Evolutionary conservation across 2,797 vertebrate genomes (phyloP).

Genomic region (Pachyuromys duprasi): DNA sequence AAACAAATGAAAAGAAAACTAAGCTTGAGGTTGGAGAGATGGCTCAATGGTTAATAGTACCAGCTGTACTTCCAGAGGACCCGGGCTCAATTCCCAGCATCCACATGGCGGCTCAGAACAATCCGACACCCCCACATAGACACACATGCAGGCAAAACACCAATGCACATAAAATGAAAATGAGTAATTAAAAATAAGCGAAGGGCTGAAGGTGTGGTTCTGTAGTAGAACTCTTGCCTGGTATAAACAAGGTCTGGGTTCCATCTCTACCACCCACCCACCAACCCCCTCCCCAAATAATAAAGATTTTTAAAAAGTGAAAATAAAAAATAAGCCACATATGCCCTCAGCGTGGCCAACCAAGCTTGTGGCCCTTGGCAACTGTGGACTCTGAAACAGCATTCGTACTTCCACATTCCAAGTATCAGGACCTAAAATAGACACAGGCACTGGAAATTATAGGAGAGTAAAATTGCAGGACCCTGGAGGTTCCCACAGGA

Average conservation of each 20-base stretch:
- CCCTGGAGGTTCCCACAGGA: background rate
- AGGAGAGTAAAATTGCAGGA: conserved; percentile 19
- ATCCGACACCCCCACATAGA: background rate
- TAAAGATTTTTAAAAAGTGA: background rate
- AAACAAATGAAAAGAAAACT: background rate
- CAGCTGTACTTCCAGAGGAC: background rate
- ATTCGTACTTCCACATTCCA: background rate
- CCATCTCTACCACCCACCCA: background rate
- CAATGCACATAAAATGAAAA: background rate
- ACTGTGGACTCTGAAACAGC: background rate
- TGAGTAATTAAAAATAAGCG: background rate
- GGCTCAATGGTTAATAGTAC: background rate
- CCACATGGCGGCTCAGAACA: background rate
- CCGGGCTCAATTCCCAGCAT: background rate
- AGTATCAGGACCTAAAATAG: conserved; percentile 41
- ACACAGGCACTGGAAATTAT: background rate
- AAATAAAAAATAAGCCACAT: background rate
- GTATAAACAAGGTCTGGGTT: background rate
- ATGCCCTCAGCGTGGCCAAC: background rate
- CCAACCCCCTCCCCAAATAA: background rate
- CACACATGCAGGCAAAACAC: background rate
- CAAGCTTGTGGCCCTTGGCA: rapidly evolving
- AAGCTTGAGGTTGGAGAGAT: background rate
- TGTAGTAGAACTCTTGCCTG: background rate
- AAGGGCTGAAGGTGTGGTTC: no score